Evolutionary conservation across 2,888 invertebrate species (phyloP).

Genomic region (Hartigia nigra): DNA sequence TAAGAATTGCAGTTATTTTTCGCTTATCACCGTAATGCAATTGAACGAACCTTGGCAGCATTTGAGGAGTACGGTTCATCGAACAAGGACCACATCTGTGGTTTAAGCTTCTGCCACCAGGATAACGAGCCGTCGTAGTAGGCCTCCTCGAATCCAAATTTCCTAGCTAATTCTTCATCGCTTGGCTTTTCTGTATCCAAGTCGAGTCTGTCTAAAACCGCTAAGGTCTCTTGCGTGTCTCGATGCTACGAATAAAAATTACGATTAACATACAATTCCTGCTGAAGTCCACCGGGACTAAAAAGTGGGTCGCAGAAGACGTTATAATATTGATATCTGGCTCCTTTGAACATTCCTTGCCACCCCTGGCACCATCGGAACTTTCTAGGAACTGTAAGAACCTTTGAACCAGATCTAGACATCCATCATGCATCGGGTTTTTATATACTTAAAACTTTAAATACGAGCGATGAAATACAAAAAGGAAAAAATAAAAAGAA

Average conservation of each 20-base stretch:
- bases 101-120: conserved; percentile 98
- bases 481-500: not conserved
- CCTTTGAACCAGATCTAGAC: not conserved
- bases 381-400: not conserved
- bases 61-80: conserved; percentile 99
- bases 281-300: not conserved
- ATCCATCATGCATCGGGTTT: not conserved
- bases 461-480: not conserved
- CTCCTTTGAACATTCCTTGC: not conserved
- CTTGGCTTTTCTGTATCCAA: conserved; percentile 98
- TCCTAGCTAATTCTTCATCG: conserved; percentile 96
- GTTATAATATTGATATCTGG: not conserved
- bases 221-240: conserved; percentile 98
- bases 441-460: not conserved
- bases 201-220: conserved; percentile 96
- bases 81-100: conserved; percentile 98
- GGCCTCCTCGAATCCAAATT: conserved; percentile 96
- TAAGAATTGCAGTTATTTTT: not conserved
- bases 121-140: conserved; percentile 90
- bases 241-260: conserved; percentile 77
- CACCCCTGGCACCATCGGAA: not conserved
- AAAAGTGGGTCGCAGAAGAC: not conserved
- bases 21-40: not conserved
- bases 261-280: conserved; percentile 3
- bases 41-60: conserved; percentile 87